Evolutionary conservation across 2,113 vertebrate species (phyloP).

Genomic region (Sialia sialis): DNA sequence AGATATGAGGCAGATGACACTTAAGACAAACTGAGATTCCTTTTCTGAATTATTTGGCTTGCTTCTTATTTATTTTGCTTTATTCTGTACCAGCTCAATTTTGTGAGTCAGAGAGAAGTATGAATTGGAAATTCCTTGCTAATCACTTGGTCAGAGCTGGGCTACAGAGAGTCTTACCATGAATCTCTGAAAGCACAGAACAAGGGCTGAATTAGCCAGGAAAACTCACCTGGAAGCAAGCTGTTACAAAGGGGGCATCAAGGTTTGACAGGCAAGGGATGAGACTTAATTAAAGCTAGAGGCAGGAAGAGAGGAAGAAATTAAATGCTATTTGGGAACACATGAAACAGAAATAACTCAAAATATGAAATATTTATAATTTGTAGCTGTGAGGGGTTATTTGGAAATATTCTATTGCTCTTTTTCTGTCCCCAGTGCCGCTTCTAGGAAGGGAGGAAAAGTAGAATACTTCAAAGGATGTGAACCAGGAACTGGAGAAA

Average conservation of each 20-base stretch:
- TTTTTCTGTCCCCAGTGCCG: conserved; percentile 2
- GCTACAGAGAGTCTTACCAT: background rate
- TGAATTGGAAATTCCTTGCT: background rate
- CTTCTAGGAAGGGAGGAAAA: background rate
- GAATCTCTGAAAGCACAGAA: background rate
- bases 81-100: background rate
- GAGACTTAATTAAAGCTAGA: conserved; percentile 23
- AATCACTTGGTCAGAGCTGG: background rate
- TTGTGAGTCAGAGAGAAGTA: background rate
- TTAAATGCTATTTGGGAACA: conserved; percentile 51
- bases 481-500: background rate
- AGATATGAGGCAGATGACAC: background rate
- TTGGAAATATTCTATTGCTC: conserved; percentile 37
- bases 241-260: background rate
- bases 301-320: background rate
- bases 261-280: conserved; percentile 9
- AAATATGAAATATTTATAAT: conserved; percentile 59
- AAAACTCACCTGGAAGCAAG: conserved; percentile 33
- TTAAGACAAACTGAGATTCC: background rate
- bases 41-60: background rate
- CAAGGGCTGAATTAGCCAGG: background rate
- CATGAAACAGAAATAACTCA: conserved; percentile 39
- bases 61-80: background rate
- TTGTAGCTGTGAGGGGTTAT: background rate
- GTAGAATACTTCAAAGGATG: conserved; percentile 24